Conservation (phyloP, 2,888 invertebrate genomes). For the Lydus trimaculatus region DNA sequence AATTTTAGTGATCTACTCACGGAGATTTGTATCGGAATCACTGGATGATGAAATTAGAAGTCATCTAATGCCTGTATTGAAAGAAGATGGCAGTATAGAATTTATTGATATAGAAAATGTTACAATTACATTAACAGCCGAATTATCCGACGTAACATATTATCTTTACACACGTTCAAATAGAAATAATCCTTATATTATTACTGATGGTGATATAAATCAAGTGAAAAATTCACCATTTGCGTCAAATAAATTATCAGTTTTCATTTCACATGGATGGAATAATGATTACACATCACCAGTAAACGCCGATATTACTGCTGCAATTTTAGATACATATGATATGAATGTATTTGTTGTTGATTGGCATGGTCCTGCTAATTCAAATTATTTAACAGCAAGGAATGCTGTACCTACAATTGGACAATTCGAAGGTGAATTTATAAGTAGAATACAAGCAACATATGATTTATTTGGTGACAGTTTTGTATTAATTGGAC, state of each 20-base stretch:
- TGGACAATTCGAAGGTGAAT: slow-evolving; percentile 43
- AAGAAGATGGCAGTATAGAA: slow-evolving; percentile 12
- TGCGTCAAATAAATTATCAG: slow-evolving; percentile 36
- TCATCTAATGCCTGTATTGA: background rate
- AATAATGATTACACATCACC: slow-evolving; percentile 42
- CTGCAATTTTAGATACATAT: slow-evolving; percentile 38
- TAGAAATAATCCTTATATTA: slow-evolving; percentile 17
- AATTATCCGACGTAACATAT: slow-evolving; percentile 39
- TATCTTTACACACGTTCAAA: slow-evolving; percentile 42
- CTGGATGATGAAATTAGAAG: slow-evolving; percentile 10
- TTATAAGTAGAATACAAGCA: slow-evolving; percentile 40
- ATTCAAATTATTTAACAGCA: slow-evolving; percentile 38
- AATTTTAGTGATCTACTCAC: background rate
- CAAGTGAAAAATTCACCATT: slow-evolving; percentile 30
- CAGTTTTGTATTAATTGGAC: slow-evolving; percentile 43
- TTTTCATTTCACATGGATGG: slow-evolving; percentile 55
- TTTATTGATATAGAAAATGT: slow-evolving; percentile 16
- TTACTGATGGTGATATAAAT: slow-evolving; percentile 27
- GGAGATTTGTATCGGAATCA: background rate
- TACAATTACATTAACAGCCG: slow-evolving; percentile 17
- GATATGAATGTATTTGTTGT: slow-evolving; percentile 54
- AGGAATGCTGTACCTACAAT: slow-evolving; percentile 38
- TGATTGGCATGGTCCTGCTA: slow-evolving; percentile 48
- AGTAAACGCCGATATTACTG: slow-evolving; percentile 39
- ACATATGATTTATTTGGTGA: slow-evolving; percentile 36